Base-by-base conservation (phyloP, 2,797 vertebrate genomes). In the Artibeus lituratus region DNA sequence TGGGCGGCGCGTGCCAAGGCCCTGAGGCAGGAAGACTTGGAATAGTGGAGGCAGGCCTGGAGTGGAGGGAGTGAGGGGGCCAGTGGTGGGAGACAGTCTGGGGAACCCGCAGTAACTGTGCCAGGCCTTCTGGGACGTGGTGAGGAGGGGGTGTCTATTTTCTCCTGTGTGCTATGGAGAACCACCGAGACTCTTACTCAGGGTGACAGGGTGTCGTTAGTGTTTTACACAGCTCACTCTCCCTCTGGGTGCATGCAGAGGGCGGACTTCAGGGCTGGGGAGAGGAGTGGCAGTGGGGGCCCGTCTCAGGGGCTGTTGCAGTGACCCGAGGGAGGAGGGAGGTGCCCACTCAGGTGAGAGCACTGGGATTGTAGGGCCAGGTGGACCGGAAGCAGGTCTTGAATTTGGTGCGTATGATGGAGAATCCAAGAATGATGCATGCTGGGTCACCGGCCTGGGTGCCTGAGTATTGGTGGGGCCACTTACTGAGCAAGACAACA, bases 311-410 rank as follows among this genome's bases (percentile, higher is more conserved):
- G 70, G 24, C 19, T 4, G 4, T 32, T 9, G 9, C 42, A 29
- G 2, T 35, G 81, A 59, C 55, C 35, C 24, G 19, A 10, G 35
- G 2, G 0, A 51, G 4, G 47, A 59, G 10, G 44, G 51, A 72
- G 18, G 0, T 16, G 29, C 57, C 5, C 26, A 24, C 32, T 32
- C 16, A 0, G 15, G 37, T 4, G 62, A 84, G 1, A 7, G 24
- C 32, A 14, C 11, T 0, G 18, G 8, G 1, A 3, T 2, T 11
- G 24, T 32, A 2, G 24, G n/a, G 1, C 11, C 0, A 0, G 37
- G 9, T 21, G 39, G 59, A 7, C 11, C 4, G 24, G 37, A 7
- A 22, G 5, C 3, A 2, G n/a, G 24, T 59, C 29, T 57, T 69
- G 39, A 69, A 35, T 81, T 59, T 9, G 42, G 19, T 3, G 5